These are phyloP conservation scores for Phrynosoma blainvillii DNA, from an alignment of 2,113 vertebrate species.

Conservation along the genomic window DNA sequence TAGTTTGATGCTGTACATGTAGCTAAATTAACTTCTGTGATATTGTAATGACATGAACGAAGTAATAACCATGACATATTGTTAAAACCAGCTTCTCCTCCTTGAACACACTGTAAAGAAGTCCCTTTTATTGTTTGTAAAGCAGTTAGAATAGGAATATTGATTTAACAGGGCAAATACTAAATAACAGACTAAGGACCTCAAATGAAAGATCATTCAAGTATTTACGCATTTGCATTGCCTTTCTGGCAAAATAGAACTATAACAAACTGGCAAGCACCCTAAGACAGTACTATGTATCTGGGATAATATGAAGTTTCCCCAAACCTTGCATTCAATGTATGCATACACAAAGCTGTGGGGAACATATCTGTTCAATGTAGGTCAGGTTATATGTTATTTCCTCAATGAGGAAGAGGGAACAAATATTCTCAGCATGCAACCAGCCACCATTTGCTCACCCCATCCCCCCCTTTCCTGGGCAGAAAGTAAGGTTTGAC, in stretches of 20 bases:
- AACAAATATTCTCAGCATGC: neutral
- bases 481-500: neutral
- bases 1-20: constrained; percentile 35
- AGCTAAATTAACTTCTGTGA: constrained; percentile 22
- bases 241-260: neutral
- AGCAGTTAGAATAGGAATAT: constrained; percentile 19
- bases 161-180: constrained; percentile 32
- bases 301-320: neutral
- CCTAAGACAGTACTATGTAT: neutral
- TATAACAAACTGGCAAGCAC: constrained; percentile 25
- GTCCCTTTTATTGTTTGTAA: neutral
- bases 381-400: neutral
- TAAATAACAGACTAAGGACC: neutral
- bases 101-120: constrained; percentile 27
- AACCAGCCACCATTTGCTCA: neutral
- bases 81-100: constrained; percentile 20
- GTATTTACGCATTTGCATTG: constrained; percentile 46
- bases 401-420: neutral
- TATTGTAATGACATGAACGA: constrained; percentile 42
- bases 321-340: neutral
- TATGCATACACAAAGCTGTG: neutral
- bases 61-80: constrained; percentile 42
- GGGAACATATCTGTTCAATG: neutral
- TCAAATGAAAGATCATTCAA: constrained; percentile 27
- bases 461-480: neutral